phyloP scores from a whole-genome alignment of 2,888 invertebrate genomes.

The Teinopalpus imperialis region DNA sequence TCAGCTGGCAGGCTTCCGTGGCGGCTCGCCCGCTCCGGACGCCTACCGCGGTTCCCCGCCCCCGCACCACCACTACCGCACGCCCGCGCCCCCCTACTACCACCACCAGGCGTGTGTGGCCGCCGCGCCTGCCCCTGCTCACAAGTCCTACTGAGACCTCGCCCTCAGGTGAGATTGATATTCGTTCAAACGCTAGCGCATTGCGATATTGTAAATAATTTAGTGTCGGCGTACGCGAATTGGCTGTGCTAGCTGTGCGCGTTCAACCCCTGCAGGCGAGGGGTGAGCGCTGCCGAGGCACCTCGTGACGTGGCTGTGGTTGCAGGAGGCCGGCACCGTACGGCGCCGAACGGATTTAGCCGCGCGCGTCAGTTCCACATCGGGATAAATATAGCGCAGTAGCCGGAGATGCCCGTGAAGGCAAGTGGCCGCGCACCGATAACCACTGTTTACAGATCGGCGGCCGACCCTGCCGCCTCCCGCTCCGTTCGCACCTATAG shows the following conservation, averaged over 20 bases:
- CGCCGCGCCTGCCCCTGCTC: slow-evolving; percentile 69
- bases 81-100: slow-evolving; percentile 74
- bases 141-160: slow-evolving; percentile 75
- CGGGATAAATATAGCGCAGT: slow-evolving; percentile 77
- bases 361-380: slow-evolving; percentile 72
- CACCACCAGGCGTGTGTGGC: slow-evolving; percentile 84
- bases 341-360: slow-evolving; percentile 78
- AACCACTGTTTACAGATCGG: slow-evolving; percentile 79
- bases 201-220: slow-evolving; percentile 47
- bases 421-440: slow-evolving; percentile 77
- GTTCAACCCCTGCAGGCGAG: slow-evolving; percentile 46
- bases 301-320: slow-evolving; percentile 76
- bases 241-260: slow-evolving; percentile 47
- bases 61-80: slow-evolving; percentile 72
- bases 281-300: slow-evolving; percentile 53
- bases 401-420: slow-evolving; percentile 71
- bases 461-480: slow-evolving; percentile 76
- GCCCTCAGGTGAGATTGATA: slow-evolving; percentile 59
- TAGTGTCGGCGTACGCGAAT: slow-evolving; percentile 57
- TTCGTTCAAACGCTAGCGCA: slow-evolving; percentile 41
- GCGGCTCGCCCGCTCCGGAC: slow-evolving; percentile 67
- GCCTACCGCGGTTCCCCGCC: slow-evolving; percentile 69
- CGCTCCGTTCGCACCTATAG: slow-evolving; percentile 68
- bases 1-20: slow-evolving; percentile 75
- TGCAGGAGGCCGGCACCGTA: slow-evolving; percentile 75